Percentiles rank a stretch among this genome's conserved stretches.
These are phyloP conservation scores for Atherinosoma microstoma DNA, from an alignment of 2,797 vertebrate genomes.

Conservation along the genomic window DNA sequence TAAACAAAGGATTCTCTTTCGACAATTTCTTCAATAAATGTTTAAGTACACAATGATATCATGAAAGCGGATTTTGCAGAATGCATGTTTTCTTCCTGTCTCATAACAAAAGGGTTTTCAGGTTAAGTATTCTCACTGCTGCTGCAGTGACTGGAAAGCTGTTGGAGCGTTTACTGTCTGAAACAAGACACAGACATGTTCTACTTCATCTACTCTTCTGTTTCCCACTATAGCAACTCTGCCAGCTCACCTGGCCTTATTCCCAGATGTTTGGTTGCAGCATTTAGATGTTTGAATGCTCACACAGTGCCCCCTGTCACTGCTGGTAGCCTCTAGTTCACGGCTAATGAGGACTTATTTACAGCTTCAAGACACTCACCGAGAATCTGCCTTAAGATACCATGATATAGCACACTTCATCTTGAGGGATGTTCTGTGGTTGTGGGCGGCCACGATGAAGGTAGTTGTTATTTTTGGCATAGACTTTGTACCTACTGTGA, in stretches of 20 bases:
- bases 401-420: slow-evolving; percentile 57
- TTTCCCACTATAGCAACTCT: slow-evolving; percentile 61
- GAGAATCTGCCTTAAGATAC: slow-evolving; percentile 67
- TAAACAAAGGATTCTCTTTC: slow-evolving; percentile 78
- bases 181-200: slow-evolving; percentile 74
- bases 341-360: slow-evolving; percentile 74
- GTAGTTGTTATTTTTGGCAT: slow-evolving; percentile 74
- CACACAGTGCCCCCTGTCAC: slow-evolving; percentile 51
- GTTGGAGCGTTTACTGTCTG: slow-evolving; percentile 55
- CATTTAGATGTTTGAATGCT: slow-evolving; percentile 75
- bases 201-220: slow-evolving; percentile 73
- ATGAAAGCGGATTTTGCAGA: slow-evolving; percentile 73
- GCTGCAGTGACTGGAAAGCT: slow-evolving; percentile 63
- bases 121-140: slow-evolving; percentile 63
- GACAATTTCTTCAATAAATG: slow-evolving; percentile 72
- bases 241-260: slow-evolving; percentile 76
- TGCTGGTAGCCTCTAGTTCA: slow-evolving; percentile 63
- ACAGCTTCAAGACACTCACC: slow-evolving; percentile 55
- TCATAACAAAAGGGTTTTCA: slow-evolving; percentile 64
- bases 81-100: slow-evolving; percentile 52
- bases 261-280: slow-evolving; percentile 77
- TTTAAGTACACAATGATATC: slow-evolving; percentile 63
- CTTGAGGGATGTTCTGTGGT: slow-evolving; percentile 68
- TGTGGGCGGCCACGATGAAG: slow-evolving; percentile 66
- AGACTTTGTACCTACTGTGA: slow-evolving; percentile 54